A percentile compares a stretch with the other conserved stretches of the same genome.
These are phyloP conservation scores for Drosophila mettleri DNA, from an alignment of 2,888 invertebrate genomes.

Conservation along the genomic window DNA sequence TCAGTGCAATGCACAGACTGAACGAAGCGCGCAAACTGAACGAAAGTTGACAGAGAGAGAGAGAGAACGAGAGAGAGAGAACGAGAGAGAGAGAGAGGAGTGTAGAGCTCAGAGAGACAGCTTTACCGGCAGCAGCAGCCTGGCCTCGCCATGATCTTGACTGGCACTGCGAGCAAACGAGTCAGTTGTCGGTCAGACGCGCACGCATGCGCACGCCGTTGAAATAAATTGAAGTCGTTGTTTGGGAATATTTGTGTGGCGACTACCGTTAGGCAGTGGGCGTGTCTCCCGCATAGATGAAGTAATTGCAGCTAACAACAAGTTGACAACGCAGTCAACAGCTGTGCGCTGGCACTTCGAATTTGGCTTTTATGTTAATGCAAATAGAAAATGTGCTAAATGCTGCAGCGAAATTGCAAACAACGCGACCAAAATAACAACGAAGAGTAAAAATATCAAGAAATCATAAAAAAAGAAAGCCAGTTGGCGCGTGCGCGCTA, in stretches of 20 bases:
- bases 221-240: slow-evolving; percentile 18
- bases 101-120: slow-evolving; percentile 22
- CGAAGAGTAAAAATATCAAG: slow-evolving; percentile 4
- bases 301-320: slow-evolving; percentile 60
- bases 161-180: slow-evolving; percentile 38
- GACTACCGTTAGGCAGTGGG: slow-evolving; percentile 65
- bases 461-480: slow-evolving; percentile 57
- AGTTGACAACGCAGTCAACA: slow-evolving; percentile 6
- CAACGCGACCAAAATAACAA: slow-evolving; percentile 23
- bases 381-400: slow-evolving; percentile 77
- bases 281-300: slow-evolving; percentile 57
- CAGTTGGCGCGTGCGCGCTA: slow-evolving; percentile 39
- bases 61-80: slow-evolving; percentile 6
- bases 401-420: slow-evolving; percentile 70
- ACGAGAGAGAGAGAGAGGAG: slow-evolving; percentile 10
- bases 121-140: slow-evolving; percentile 35
- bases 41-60: slow-evolving; percentile 4
- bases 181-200: slow-evolving; percentile 75
- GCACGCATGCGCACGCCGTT: slow-evolving; percentile 72
- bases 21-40: slow-evolving; percentile 45
- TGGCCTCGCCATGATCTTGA: slow-evolving; percentile 68
- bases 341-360: slow-evolving; percentile 5
- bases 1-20: slow-evolving; percentile 54
- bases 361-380: slow-evolving; percentile 10
- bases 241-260: slow-evolving; percentile 12